Evolutionary conservation across 2,888 invertebrate genomes (phyloP).

Genomic region (Xylota segnis): DNA sequence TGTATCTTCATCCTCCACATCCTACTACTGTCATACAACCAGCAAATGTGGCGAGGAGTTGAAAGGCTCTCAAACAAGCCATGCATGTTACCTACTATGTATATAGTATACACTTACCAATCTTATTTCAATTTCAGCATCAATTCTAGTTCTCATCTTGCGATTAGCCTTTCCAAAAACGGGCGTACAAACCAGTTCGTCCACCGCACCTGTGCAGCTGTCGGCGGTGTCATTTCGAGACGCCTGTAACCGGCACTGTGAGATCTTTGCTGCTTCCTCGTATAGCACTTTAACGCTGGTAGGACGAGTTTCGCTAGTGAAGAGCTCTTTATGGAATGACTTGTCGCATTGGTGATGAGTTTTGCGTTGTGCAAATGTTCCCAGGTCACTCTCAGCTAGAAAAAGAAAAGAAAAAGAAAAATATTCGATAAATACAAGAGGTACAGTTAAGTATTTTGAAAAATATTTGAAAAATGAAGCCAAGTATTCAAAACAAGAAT

Average conservation of each 20-base stretch:
- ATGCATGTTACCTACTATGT: background rate
- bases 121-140: slow-evolving; percentile 94
- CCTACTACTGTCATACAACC: slow-evolving; percentile 26
- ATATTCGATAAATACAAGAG: slow-evolving; percentile 8
- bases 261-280: slow-evolving; percentile 88
- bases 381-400: slow-evolving; percentile 96
- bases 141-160: slow-evolving; percentile 88
- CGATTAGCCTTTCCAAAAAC: slow-evolving; percentile 90
- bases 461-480: background rate
- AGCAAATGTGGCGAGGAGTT: slow-evolving; percentile 11
- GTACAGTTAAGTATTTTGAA: background rate
- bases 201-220: slow-evolving; percentile 85
- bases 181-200: slow-evolving; percentile 92
- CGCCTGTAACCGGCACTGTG: slow-evolving; percentile 65
- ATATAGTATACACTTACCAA: slow-evolving; percentile 88
- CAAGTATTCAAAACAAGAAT: too few species aligned
- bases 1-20: slow-evolving; percentile 10
- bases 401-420: slow-evolving; percentile 82
- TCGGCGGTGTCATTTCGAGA: slow-evolving; percentile 83
- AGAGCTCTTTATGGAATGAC: slow-evolving; percentile 89
- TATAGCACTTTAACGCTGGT: slow-evolving; percentile 91
- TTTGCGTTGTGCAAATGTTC: slow-evolving; percentile 92
- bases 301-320: slow-evolving; percentile 90
- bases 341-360: slow-evolving; percentile 90
- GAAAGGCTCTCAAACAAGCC: background rate